A percentile compares a stretch with the other conserved stretches of the same genome.
phyloP scores from a whole-genome alignment of 2,113 vertebrate species.

The Plecotus auritus region DNA sequence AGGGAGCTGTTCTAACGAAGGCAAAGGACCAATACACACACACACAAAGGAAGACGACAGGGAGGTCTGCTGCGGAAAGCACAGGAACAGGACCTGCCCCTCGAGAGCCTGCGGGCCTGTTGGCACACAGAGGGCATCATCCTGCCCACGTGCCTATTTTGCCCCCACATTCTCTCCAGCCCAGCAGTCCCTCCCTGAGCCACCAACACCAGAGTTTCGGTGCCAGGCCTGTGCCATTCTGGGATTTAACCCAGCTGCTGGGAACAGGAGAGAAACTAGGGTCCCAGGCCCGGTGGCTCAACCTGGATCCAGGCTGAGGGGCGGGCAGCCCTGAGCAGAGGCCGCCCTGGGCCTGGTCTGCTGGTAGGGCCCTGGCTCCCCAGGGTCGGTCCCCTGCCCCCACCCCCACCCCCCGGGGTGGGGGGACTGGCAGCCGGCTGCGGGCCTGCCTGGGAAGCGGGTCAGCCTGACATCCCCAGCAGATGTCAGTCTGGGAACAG shows the following conservation, averaged over 20 bases:
- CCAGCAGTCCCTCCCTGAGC: not conserved
- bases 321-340: not conserved
- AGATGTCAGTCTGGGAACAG: constrained; percentile 75
- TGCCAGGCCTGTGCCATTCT: not conserved
- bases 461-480: constrained; percentile 70
- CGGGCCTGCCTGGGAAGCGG: constrained; percentile 18
- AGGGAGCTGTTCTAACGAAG: not conserved
- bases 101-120: not conserved
- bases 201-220: not conserved
- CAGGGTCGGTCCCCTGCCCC: not conserved
- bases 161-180: too few relatives aligned
- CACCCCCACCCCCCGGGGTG: not conserved
- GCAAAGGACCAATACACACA: not conserved
- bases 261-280: not conserved
- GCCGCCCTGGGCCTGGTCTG: not conserved
- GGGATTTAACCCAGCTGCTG: not conserved
- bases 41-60: not conserved
- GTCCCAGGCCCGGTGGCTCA: accelerated
- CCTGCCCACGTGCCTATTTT: not conserved
- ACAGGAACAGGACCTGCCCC: not conserved
- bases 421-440: constrained; percentile 58
- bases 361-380: not conserved
- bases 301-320: accelerated
- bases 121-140: accelerated
- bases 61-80: not conserved